These are phyloP conservation scores for Orcinus orca DNA, from an alignment of 2,113 vertebrate species.

Conservation along the genomic window DNA sequence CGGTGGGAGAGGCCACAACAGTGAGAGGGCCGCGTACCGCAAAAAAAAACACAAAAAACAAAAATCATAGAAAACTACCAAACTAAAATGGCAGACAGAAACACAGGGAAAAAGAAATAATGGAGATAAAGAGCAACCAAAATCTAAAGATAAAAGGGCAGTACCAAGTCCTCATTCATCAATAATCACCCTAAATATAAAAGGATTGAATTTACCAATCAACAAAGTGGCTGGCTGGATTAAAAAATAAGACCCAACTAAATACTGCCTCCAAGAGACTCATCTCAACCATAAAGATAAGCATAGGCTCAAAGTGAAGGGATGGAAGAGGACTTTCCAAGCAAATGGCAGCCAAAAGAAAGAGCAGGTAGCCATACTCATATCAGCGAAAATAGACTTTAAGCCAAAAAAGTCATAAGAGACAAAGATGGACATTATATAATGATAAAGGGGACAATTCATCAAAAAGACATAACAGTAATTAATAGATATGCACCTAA, in stretches of 20 bases:
- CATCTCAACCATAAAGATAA: not conserved
- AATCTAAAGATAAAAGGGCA: not conserved
- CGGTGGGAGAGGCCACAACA: too few species aligned
- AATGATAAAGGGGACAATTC: not conserved
- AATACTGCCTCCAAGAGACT: not conserved
- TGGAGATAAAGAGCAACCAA: not conserved
- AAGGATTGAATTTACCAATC: not conserved
- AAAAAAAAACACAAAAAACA: too few species aligned
- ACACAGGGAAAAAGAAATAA: not conserved
- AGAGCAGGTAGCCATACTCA: not conserved
- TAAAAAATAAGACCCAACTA: not conserved
- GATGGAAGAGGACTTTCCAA: not conserved
- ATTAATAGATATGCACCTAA: not conserved
- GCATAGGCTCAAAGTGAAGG: not conserved
- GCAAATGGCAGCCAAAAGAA: not conserved
- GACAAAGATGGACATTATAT: not conserved
- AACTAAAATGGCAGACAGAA: not conserved
- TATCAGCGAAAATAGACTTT: not conserved
- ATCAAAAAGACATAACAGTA: not conserved
- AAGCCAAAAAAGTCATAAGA: not conserved
- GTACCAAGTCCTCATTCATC: not conserved
- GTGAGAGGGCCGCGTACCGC: fast-evolving
- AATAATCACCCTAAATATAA: not conserved
- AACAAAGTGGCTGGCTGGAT: not conserved
- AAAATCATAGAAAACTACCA: not conserved